phyloP scores from a whole-genome alignment of 2,797 vertebrate species.

The Emydoidea blandingii region DNA sequence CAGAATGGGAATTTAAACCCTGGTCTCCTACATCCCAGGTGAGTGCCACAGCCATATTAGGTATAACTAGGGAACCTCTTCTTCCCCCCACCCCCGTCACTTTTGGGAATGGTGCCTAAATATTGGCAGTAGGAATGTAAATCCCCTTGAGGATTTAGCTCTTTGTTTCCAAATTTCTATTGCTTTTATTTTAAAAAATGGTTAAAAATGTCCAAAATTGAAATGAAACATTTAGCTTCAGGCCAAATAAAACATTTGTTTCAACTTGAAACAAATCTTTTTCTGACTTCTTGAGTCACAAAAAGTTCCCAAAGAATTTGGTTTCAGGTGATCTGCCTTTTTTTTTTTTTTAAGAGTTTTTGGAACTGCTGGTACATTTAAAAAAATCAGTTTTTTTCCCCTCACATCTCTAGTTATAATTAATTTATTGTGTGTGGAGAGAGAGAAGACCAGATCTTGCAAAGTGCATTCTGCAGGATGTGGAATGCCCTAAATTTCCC shows the following conservation, averaged over 20 bases:
- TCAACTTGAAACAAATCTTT: background rate
- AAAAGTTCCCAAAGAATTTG: background rate
- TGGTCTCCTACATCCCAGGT: background rate
- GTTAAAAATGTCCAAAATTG: background rate
- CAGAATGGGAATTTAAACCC: background rate
- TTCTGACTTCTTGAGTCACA: background rate
- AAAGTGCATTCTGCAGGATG: background rate
- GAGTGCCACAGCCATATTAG: background rate
- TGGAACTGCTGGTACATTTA: background rate
- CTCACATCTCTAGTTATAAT: background rate
- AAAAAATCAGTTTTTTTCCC: background rate
- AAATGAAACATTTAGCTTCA: background rate
- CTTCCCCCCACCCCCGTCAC: background rate
- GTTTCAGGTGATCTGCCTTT: background rate
- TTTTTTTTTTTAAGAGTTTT: background rate
- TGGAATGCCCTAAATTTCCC: background rate
- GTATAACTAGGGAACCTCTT: background rate
- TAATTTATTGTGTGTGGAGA: background rate
- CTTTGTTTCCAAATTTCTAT: background rate
- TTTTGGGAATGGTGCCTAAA: background rate
- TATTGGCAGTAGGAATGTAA: background rate
- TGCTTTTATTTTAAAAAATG: background rate
- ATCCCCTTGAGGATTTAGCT: background rate
- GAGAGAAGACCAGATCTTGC: background rate
- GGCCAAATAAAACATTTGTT: background rate